Conservation (phyloP, 1,140 invertebrate species). For the Sitophilus oryzae region DNA sequence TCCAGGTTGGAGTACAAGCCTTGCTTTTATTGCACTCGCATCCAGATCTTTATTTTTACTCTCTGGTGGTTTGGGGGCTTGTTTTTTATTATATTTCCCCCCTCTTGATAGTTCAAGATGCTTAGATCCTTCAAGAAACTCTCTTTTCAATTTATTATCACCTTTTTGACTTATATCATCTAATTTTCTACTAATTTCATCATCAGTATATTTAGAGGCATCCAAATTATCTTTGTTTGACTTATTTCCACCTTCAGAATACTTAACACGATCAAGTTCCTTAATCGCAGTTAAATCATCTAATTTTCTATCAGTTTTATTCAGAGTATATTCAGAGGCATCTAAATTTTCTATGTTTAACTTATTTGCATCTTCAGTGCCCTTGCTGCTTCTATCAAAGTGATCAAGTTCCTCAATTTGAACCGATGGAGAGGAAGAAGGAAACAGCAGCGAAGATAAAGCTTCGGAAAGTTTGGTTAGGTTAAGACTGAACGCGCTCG, state of each 20-base stretch:
- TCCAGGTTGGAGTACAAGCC: conserved; percentile 39
- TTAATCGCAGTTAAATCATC: no score
- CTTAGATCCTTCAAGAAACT: not conserved
- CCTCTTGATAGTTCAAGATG: conserved; percentile 19
- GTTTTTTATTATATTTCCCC: conserved; percentile 42
- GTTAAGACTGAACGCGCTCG: conserved; percentile 8
- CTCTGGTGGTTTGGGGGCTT: conserved; percentile 36
- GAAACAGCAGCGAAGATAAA: conserved; percentile 12
- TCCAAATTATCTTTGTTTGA: not conserved
- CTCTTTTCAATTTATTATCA: not conserved
- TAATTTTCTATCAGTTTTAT: not conserved
- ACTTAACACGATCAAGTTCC: not conserved
- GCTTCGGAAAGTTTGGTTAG: conserved; percentile 16
- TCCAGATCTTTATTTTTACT: conserved; percentile 1
- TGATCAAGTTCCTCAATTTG: not conserved
- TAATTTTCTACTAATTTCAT: not conserved
- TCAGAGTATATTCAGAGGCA: no score
- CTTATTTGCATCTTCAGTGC: not conserved
- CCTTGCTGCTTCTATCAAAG: not conserved
- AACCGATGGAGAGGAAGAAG: not conserved
- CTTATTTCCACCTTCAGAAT: not conserved
- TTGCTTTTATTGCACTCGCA: conserved; percentile 37
- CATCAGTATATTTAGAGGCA: not conserved
- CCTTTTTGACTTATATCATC: not conserved
- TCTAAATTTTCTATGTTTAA: no score